Evolutionary conservation across 2,797 vertebrate species (phyloP).

Genomic region (Tolypeutes matacus): DNA sequence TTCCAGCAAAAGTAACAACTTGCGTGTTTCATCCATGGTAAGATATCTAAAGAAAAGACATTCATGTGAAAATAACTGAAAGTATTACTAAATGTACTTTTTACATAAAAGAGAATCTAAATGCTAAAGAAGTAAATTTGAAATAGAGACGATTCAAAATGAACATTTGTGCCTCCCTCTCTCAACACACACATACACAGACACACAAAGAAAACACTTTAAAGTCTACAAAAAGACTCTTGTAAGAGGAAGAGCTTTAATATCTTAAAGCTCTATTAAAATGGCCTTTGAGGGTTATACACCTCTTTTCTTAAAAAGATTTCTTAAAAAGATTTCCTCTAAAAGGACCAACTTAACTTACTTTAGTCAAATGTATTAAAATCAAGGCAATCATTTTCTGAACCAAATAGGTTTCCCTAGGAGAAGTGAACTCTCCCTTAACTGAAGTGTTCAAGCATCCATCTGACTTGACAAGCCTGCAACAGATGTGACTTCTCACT

Average conservation of each 20-base stretch:
- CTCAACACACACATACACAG: not conserved
- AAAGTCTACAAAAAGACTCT: conserved; percentile 30
- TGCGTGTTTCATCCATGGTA: conserved; percentile 97
- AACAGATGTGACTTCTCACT: conserved; percentile 18
- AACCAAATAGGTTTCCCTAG: conserved; percentile 37
- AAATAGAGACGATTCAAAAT: conserved; percentile 36
- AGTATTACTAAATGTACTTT: conserved; percentile 21
- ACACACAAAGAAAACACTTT: conserved; percentile 46
- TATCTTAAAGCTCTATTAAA: conserved; percentile 51
- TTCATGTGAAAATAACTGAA: conserved; percentile 60
- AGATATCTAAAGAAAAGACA: conserved; percentile 92
- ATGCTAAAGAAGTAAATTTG: conserved; percentile 35
- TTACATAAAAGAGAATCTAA: conserved; percentile 43
- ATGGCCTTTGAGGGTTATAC: conserved; percentile 6
- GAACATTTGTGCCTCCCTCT: not conserved
- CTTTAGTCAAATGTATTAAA: conserved; percentile 53
- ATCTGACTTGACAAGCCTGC: not conserved
- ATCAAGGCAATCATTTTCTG: conserved; percentile 55
- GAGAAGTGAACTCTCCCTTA: conserved; percentile 48
- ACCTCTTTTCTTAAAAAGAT: too few species aligned
- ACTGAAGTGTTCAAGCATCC: not conserved
- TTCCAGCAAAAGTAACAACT: conserved; percentile 95
- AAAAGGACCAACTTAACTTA: conserved; percentile 54
- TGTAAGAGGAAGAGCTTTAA: conserved; percentile 39
- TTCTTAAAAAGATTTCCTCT: conserved; percentile 50